A percentile compares a stretch with the other conserved stretches of the same genome.
These are phyloP conservation scores for Gambelia wislizenii DNA, from an alignment of 2,797 vertebrate species.

Conservation along the genomic window DNA sequence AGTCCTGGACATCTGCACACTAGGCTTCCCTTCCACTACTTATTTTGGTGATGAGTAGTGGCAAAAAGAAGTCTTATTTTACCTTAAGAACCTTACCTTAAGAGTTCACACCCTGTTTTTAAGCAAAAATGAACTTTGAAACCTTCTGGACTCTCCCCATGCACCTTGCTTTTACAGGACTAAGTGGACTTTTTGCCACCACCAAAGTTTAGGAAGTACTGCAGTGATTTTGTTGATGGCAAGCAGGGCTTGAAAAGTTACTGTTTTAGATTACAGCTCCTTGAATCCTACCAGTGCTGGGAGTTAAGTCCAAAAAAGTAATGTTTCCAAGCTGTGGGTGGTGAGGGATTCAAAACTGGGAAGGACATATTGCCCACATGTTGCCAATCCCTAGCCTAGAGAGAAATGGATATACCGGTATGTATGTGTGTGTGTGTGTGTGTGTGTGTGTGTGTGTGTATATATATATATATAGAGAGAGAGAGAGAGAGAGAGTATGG, in stretches of 20 bases:
- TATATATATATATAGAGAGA: no score
- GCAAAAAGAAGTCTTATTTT: not conserved
- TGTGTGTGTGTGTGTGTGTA: no score
- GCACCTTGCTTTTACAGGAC: not conserved
- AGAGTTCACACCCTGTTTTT: not conserved
- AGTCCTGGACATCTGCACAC: not conserved
- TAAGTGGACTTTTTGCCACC: not conserved
- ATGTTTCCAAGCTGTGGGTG: no score
- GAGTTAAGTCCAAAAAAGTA: no score
- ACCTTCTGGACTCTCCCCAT: not conserved
- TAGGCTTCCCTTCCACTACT: not conserved
- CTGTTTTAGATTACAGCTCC: no score
- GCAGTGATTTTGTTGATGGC: not conserved
- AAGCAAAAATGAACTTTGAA: not conserved
- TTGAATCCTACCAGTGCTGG: no score
- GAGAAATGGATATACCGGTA: not conserved
- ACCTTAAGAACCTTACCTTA: not conserved
- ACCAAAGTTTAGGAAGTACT: not conserved
- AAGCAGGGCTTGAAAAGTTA: no score
- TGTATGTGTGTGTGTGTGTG: no score
- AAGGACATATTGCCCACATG: not conserved
- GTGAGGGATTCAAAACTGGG: not conserved
- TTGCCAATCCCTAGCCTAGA: not conserved
- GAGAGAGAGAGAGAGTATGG: not conserved
- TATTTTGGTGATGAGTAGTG: not conserved